Evolutionary conservation across 2,797 vertebrate species (phyloP).

Genomic region (Xenentodon cancila): DNA sequence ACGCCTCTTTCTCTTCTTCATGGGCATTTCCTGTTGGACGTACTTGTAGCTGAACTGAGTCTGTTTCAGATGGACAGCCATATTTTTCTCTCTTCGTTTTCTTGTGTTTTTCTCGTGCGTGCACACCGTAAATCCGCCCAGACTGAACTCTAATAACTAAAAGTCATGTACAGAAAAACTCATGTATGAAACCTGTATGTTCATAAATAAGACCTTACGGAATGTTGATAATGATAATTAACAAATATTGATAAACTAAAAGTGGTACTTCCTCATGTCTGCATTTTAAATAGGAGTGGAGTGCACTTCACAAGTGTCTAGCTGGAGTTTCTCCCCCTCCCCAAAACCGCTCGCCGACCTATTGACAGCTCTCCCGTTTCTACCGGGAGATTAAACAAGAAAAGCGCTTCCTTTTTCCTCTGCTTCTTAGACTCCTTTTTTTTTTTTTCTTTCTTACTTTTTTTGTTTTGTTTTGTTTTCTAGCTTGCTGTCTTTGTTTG

Average conservation of each 20-base stretch:
- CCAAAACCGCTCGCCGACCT: slow-evolving; percentile 73
- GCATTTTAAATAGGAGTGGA: slow-evolving; percentile 83
- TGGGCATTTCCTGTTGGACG: slow-evolving; percentile 83
- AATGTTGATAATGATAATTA: slow-evolving; percentile 85
- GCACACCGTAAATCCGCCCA: slow-evolving; percentile 58
- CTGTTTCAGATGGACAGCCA: slow-evolving; percentile 77
- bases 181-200: slow-evolving; percentile 81
- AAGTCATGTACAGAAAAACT: slow-evolving; percentile 76
- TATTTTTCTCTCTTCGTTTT: slow-evolving; percentile 56
- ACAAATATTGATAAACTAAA: slow-evolving; percentile 79
- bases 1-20: slow-evolving; percentile 80
- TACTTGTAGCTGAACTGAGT: slow-evolving; percentile 74
- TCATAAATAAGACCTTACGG: slow-evolving; percentile 84
- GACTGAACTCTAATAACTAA: slow-evolving; percentile 74
- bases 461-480: slow-evolving; percentile 52
- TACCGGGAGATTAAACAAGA: slow-evolving; percentile 84
- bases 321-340: slow-evolving; percentile 72
- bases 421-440: not conserved
- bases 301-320: slow-evolving; percentile 87
- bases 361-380: slow-evolving; percentile 84
- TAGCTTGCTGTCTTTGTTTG: slow-evolving; percentile 46
- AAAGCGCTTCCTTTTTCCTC: slow-evolving; percentile 74
- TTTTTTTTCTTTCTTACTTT: slow-evolving; percentile 51
- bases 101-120: slow-evolving; percentile 41
- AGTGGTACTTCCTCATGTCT: slow-evolving; percentile 83